Percentiles rank a stretch among this genome's conserved stretches.
Conservation (phyloP, 1,140 invertebrate species). For the Ruditapes philippinarum region DNA sequence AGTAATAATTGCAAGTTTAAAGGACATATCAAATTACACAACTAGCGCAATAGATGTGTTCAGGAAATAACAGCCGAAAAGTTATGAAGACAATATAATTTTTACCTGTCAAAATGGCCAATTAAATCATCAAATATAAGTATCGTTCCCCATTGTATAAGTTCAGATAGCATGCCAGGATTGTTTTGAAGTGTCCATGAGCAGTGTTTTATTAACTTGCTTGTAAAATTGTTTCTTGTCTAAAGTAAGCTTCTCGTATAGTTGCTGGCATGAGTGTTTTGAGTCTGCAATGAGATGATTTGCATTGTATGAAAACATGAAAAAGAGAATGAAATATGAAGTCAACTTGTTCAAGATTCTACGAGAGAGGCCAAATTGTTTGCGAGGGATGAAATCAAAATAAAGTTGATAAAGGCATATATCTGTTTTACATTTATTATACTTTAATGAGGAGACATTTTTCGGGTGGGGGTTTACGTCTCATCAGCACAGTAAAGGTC, state of each 20-base stretch:
- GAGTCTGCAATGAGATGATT: neutral
- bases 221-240: neutral
- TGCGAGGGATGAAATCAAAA: no score
- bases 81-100: neutral
- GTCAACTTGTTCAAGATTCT: no score
- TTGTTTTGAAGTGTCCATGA: neutral
- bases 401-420: no score
- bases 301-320: neutral
- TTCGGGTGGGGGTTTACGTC: no score
- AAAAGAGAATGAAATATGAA: neutral
- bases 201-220: neutral
- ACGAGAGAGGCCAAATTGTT: no score
- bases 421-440: no score
- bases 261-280: neutral
- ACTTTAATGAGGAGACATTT: no score
- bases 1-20: no score
- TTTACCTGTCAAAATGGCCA: slow-evolving; percentile 4
- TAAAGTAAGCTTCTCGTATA: neutral
- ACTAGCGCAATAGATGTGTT: neutral
- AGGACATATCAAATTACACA: neutral
- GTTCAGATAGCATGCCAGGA: neutral
- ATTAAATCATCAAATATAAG: neutral
- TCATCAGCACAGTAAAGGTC: no score
- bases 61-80: neutral
- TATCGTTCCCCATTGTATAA: neutral